Evolutionary conservation across 2,113 vertebrate species (phyloP), one percentile per base, ranked within the genome.

Genomic region (Anoura caudifer): DNA sequence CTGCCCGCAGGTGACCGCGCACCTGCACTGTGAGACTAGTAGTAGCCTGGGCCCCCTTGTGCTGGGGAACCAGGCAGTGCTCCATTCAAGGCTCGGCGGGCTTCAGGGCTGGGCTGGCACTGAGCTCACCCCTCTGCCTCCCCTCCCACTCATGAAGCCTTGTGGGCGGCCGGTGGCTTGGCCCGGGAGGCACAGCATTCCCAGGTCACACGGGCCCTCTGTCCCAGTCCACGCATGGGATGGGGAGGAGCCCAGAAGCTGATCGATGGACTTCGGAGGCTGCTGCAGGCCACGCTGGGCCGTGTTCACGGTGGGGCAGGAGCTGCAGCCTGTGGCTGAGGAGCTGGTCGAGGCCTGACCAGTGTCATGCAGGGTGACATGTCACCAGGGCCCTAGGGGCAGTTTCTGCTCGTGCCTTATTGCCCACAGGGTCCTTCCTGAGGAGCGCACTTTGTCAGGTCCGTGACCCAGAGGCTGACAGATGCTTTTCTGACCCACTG

Each of bases 261-360:
- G 73, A 33, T 22, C 41, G 63, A 6, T 3, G 50, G 15, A 85
- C 91, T 94, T 96, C 65, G 79, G 95, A 50, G 94, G 45, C 82
- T 82, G 84, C 83, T 91, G 95, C 83, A 85, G 82, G 88, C 96
- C n/a, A 93, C 16, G 28, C 54, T n/a, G 45, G n/a, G 38, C 90
- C 73, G 24, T 4, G 61, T 80, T 13, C 93, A 61, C 88, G 41
- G 24, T 54, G 36, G 80, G 28, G 38, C 69, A 52, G 0, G n/a
- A 82, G 12, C 31, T 54, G 33, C n/a, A 75, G 16, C 22, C 16
- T 54, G 33, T 47, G 28, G 41, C 47, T 87, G 52, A 52, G 31
- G 47, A 69, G 87, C 79, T 96, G 89, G 79, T 69, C 36, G 59
- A 14, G 61, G 38, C 85, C 85, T 92, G 41, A 13, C 47, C 41